Percentiles rank a stretch among this genome's conserved stretches.
Conservation (phyloP, 2,797 vertebrate species). For the Mormyrus hasselquistii region DNA sequence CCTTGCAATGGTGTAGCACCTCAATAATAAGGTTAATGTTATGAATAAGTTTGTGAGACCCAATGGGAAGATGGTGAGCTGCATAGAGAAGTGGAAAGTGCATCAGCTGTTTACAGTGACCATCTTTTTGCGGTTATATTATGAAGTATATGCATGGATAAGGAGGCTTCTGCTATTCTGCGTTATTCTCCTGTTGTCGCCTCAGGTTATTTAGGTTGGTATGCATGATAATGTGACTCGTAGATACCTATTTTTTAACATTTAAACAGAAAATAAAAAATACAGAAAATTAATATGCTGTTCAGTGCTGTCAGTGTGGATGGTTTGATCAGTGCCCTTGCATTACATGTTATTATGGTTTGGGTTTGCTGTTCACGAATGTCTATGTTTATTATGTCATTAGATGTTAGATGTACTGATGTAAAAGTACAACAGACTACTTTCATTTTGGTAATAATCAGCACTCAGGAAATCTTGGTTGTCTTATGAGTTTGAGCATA, state of each 20-base stretch:
- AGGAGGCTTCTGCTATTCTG: neutral
- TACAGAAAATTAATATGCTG: neutral
- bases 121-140: neutral
- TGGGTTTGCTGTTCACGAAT: neutral
- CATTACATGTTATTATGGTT: neutral
- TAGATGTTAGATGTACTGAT: neutral
- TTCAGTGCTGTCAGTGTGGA: neutral
- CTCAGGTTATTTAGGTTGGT: neutral
- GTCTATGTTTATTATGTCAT: neutral
- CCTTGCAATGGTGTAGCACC: neutral
- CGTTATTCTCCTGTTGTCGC: neutral
- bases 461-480: neutral
- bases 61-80: neutral
- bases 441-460: neutral
- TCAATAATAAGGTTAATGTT: neutral
- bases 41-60: neutral
- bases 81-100: too few relatives aligned
- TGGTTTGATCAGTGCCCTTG: neutral
- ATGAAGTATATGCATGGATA: neutral
- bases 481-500: neutral
- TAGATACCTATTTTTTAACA: neutral
- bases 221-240: neutral
- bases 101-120: neutral
- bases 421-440: neutral
- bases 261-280: neutral